Percentiles rank a stretch among this genome's conserved stretches.
phyloP scores from a whole-genome alignment of 2,113 vertebrate genomes.

The Ivindomyrus marchei region DNA sequence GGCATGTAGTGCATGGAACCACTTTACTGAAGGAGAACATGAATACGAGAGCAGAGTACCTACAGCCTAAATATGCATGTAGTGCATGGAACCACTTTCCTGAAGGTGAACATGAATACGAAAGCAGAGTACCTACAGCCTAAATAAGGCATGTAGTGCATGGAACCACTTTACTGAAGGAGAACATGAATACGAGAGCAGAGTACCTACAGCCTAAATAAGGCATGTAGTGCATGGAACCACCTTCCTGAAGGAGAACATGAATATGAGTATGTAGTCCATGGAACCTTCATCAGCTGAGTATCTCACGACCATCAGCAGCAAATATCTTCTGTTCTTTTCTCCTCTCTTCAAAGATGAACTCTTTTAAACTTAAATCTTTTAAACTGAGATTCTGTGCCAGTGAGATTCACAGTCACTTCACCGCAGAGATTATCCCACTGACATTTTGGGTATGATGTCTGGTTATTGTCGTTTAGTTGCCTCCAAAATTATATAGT shows the following conservation, averaged over 20 bases:
- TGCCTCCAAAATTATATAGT: background rate
- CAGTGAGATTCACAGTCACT: background rate
- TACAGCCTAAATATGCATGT: no score
- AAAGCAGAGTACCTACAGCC: no score
- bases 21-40: background rate
- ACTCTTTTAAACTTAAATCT: background rate
- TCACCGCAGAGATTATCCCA: background rate
- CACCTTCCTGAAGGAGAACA: no score
- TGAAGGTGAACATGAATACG: no score
- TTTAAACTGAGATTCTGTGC: background rate
- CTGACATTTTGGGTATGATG: background rate
- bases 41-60: background rate
- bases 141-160: no score
- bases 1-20: background rate
- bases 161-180: no score
- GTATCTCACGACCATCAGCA: background rate
- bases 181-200: background rate
- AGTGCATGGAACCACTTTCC: no score
- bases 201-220: background rate
- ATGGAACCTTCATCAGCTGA: background rate
- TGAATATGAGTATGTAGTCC: no score
- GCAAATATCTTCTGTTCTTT: no score
- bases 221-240: background rate
- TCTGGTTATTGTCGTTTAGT: background rate
- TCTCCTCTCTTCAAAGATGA: background rate